Conservation (phyloP, 2,888 invertebrate genomes). For the Hanleya hanleyi region DNA sequence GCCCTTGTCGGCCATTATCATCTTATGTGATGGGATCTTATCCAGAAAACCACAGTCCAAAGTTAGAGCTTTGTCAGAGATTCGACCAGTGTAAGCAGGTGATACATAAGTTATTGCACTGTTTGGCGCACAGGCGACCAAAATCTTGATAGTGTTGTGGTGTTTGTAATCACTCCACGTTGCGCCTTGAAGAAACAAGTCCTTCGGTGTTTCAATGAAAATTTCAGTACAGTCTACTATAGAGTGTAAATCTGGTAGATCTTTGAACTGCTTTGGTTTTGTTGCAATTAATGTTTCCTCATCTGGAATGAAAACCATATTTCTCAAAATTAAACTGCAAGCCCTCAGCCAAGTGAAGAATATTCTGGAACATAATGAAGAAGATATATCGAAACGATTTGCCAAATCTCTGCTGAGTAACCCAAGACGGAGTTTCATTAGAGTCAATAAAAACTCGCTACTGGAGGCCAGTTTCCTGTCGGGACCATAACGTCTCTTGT, state of each 20-base stretch:
- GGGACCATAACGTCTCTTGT: constrained; percentile 20
- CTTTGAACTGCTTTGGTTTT: constrained; percentile 25
- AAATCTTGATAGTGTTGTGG: constrained; percentile 42
- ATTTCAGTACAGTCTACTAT: constrained; percentile 24
- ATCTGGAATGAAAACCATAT: constrained; percentile 22
- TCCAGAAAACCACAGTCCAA: constrained; percentile 34
- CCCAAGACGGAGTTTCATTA: constrained; percentile 7
- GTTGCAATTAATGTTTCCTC: constrained; percentile 23
- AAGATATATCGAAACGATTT: constrained; percentile 30
- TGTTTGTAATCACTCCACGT: constrained; percentile 47
- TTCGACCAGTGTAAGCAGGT: constrained; percentile 35
- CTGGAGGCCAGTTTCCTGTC: constrained; percentile 27
- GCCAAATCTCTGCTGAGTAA: constrained; percentile 21
- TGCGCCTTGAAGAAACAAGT: constrained; percentile 27
- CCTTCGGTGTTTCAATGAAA: constrained; percentile 36
- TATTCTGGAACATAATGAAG: constrained; percentile 22
- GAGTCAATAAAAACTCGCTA: constrained; percentile 30
- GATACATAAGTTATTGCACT: constrained; percentile 34
- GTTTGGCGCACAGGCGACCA: constrained; percentile 38
- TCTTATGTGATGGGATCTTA: constrained; percentile 21
- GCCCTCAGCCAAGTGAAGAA: constrained; percentile 33
- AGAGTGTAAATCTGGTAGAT: constrained; percentile 24
- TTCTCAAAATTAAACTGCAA: constrained; percentile 4
- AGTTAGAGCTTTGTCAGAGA: constrained; percentile 36
- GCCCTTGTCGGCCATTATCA: constrained; percentile 43